A percentile compares a stretch with the other conserved stretches of the same genome.
Evolutionary conservation across 2,888 invertebrate genomes (phyloP).

Genomic region (Lasioglossum morio): DNA sequence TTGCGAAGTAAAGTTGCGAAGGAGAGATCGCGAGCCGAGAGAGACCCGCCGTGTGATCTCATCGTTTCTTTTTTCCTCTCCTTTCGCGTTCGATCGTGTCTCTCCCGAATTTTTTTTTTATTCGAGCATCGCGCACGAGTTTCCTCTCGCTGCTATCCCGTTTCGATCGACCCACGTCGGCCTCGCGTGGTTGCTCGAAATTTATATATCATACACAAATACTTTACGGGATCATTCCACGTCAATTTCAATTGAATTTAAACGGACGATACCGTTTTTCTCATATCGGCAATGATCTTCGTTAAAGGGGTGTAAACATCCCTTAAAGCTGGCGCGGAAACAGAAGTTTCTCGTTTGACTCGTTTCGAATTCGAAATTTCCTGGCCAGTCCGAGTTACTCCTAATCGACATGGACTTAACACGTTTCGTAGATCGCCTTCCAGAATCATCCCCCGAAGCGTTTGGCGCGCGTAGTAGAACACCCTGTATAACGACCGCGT

Average conservation of each 20-base stretch:
- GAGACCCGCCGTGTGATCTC: slow-evolving; percentile 45
- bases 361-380: neutral
- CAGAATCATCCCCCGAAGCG: neutral
- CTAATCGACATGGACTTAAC: neutral
- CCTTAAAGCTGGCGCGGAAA: too few species aligned
- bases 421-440: neutral
- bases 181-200: neutral
- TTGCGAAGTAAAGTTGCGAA: slow-evolving; percentile 38
- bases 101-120: slow-evolving; percentile 45
- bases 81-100: slow-evolving; percentile 10
- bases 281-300: neutral
- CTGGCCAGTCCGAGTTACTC: neutral
- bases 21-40: slow-evolving; percentile 11
- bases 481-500: neutral
- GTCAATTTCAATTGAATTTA: neutral
- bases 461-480: neutral
- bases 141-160: neutral
- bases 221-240: neutral
- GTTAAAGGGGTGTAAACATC: neutral
- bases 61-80: slow-evolving; percentile 45
- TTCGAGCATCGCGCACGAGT: neutral
- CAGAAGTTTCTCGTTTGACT: neutral
- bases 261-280: too few species aligned
- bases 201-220: neutral
- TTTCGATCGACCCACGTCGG: neutral